phyloP scores from a whole-genome alignment of 2,113 vertebrate genomes.

The Phylloscopus trochilus region DNA sequence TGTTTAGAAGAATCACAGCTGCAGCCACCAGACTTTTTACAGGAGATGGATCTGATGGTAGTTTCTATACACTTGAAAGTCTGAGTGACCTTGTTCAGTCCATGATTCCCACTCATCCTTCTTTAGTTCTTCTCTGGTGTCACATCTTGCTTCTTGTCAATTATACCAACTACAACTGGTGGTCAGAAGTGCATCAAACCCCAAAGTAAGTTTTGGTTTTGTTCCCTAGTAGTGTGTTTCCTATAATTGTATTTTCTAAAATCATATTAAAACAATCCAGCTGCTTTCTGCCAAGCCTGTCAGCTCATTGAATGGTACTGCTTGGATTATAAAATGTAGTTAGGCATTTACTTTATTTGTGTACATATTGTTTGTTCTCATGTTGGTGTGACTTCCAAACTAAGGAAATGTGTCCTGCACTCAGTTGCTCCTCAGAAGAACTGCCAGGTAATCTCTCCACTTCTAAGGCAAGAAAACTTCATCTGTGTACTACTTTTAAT shows the following conservation, averaged over 20 bases:
- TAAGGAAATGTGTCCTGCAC: not conserved
- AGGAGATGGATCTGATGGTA: constrained; percentile 72
- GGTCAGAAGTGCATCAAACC: constrained; percentile 95
- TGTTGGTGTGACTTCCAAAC: not conserved
- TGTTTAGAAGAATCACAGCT: constrained; percentile 93
- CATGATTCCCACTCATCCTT: constrained; percentile 92
- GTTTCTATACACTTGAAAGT: constrained; percentile 86
- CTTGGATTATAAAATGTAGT: not conserved
- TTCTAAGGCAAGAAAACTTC: not conserved
- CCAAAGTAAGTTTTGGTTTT: constrained; percentile 77
- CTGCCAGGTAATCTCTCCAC: not conserved
- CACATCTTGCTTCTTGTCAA: constrained; percentile 95
- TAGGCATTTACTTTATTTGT: not conserved
- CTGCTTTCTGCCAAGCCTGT: not conserved
- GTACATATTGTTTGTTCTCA: not conserved
- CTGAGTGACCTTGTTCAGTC: constrained; percentile 85
- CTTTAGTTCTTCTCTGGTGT: constrained; percentile 96
- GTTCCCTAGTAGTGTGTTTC: not conserved
- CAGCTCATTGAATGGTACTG: not conserved
- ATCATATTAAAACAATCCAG: not conserved
- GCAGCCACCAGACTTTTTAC: constrained; percentile 89
- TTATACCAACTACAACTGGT: constrained; percentile 96
- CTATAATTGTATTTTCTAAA: not conserved
- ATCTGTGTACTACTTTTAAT: not conserved
- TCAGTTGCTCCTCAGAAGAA: not conserved